Evolutionary conservation across 2,888 invertebrate genomes (phyloP), one percentile per base, ranked within the genome.

Genomic region (Drosophila limbata): DNA sequence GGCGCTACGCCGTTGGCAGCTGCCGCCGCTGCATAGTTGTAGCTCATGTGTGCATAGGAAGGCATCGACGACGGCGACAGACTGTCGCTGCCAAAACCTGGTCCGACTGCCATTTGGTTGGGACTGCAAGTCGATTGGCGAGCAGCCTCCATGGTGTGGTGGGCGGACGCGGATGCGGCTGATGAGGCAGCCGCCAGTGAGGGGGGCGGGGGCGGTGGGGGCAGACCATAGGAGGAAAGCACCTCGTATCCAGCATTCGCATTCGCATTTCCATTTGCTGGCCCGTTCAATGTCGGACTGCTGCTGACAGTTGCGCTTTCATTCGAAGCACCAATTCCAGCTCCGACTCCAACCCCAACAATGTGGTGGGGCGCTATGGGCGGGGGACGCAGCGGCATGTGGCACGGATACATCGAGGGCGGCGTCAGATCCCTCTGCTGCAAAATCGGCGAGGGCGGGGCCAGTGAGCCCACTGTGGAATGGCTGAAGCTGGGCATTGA

Each of bases 51-150:
- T 4, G 89, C 69, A 47, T 89, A 90, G 13, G 88, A 77, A 13
- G 74, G 68, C 48, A 79, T 75, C 4, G 80, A 56, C 2, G 82
- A 56, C 2, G 82, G 42, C 11, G 84, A 67, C 28, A 78, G 63
- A 17, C 63, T 51, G 1, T 85, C 79, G 4, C 67, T 15, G 3
- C 77, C 59, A 44, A 88, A 86, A 10, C 64, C 70, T 0, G 69
- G 19, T 17, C 37, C 67, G 11, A 55, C n/a, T 4, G 72, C 69
- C 44, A 79, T 44, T 91, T 95, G 96, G 78, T 94, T 94, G 53
- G 95, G 95, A 91, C 94, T 95, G 92, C 94, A 95, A 37, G 94
- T 93, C n/a, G 94, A 94, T 44, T 95, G 94, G 59, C 95, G 93
- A 1, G 64, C 35, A 1, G 64, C 35, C 13, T 87, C 87, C 61